Base-by-base conservation (phyloP, 2,888 invertebrate genomes). In the Epsilonema sp. region DNA sequence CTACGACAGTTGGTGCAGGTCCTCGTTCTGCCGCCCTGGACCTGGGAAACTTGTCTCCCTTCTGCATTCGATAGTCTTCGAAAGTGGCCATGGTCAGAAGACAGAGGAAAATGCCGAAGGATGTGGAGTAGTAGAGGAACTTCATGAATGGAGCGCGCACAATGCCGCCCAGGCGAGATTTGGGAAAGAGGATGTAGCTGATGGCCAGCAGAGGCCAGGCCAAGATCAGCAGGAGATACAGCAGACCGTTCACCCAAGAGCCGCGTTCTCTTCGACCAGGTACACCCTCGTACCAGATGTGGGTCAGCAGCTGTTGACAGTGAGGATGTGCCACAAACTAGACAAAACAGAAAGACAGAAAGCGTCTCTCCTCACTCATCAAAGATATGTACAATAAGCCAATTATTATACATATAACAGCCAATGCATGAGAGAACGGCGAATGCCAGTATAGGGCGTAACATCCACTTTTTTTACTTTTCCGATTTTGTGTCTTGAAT, bases 271-370 rank as follows among this genome's bases (percentile, higher is more conserved):
- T 56, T 66, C 69, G 69, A 20, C 70, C 68, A 0, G 73, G 72
- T 16, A 73, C 63, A 1, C 72, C 72, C 53, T 71, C 71, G 55
- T 71, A 71, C 73, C 73, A 73, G 48, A 73, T 70, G 37, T 70
- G 70, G 11, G 72, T 71, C 36, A 73, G 61, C 41, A 73, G 61
- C 56, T 74, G 73, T 56, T 73, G 73, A 55, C 73, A 73, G 57
- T 74, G 71, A 0, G 73, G 71, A 53, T 73, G 73, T 3, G 73
- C 70, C 26, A 73, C 73, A 57, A 73, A 73, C 73, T 73, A 62
- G 37, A 58, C 44, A 23, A 47, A 23, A 45, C n/a, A n/a, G n/a
- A n/a, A n/a, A n/a, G n/a, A n/a, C n/a, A n/a, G n/a, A n/a, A n/a
- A n/a, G n/a, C n/a, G n/a, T n/a, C n/a, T n/a, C n/a, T n/a, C n/a